Percentiles rank a stretch among this genome's conserved stretches.
Evolutionary conservation across 2,888 invertebrate species (phyloP).

Genomic region (Autographa gamma): DNA sequence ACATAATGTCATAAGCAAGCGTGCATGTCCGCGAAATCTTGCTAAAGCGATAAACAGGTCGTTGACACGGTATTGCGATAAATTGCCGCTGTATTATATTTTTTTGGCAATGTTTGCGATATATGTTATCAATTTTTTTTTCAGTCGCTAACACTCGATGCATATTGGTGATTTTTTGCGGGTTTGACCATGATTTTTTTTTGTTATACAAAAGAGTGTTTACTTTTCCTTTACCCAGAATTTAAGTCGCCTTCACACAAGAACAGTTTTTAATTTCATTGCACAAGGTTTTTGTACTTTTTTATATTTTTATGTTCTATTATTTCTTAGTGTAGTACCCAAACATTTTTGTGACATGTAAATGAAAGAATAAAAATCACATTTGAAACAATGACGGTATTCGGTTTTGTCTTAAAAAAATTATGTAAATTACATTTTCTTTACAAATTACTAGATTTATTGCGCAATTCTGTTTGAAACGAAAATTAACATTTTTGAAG

Average conservation of each 20-base stretch:
- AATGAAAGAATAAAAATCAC: too few relatives aligned
- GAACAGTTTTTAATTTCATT: not conserved
- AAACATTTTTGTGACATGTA: too few relatives aligned
- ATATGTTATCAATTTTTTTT: constrained; percentile 56
- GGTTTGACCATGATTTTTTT: constrained; percentile 30
- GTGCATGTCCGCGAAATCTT: constrained; percentile 75
- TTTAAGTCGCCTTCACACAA: not conserved
- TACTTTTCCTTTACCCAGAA: not conserved
- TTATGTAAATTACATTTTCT: not conserved
- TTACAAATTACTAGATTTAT: constrained; percentile 2
- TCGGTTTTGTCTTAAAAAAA: not conserved
- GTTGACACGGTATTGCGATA: constrained; percentile 77
- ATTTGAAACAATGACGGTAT: too few relatives aligned
- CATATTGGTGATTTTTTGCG: constrained; percentile 45
- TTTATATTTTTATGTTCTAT: too few relatives aligned
- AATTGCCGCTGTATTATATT: constrained; percentile 66
- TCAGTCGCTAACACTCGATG: constrained; percentile 50
- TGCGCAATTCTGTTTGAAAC: not conserved
- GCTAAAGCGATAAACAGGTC: constrained; percentile 82
- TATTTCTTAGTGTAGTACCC: too few relatives aligned
- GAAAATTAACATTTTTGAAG: constrained; percentile 1
- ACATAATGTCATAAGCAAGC: constrained; percentile 56
- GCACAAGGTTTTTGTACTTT: not conserved
- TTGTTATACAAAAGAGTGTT: not conserved
- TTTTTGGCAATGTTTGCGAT: constrained; percentile 64